phyloP scores from a whole-genome alignment of 2,113 vertebrate genomes.

The Brachyhypopomus occidentalis region DNA sequence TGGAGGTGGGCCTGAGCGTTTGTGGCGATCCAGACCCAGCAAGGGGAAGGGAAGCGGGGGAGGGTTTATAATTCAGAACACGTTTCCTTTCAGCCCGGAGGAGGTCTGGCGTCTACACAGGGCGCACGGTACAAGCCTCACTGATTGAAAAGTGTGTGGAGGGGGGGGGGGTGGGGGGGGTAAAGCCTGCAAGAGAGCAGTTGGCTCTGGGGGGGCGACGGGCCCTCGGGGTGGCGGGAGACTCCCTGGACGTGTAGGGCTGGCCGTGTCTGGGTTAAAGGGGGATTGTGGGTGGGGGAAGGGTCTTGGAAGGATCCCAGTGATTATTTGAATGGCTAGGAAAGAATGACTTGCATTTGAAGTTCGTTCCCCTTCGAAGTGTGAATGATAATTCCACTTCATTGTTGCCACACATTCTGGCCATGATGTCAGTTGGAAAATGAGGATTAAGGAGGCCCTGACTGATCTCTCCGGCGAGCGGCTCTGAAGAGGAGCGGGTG shows the following conservation, averaged over 20 bases:
- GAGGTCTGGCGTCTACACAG: slow-evolving; percentile 43
- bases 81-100: slow-evolving; percentile 42
- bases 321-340: not conserved
- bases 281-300: not conserved
- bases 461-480: not conserved
- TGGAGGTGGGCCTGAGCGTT: slow-evolving; percentile 9
- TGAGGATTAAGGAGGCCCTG: not conserved
- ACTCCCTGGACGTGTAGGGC: not conserved
- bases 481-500: not conserved
- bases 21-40: slow-evolving; percentile 37
- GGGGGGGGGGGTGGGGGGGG: not conserved
- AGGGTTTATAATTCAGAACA: slow-evolving; percentile 57
- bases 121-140: slow-evolving; percentile 31
- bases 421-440: not conserved
- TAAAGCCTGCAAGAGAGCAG: slow-evolving; percentile 29
- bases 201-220: slow-evolving; percentile 16
- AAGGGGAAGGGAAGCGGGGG: slow-evolving; percentile 35
- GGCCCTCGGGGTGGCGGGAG: not conserved
- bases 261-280: not conserved
- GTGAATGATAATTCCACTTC: not conserved
- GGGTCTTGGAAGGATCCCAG: not conserved
- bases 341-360: not conserved
- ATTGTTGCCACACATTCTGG: not conserved
- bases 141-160: not conserved
- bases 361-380: not conserved